phyloP scores from a whole-genome alignment of 1,140 invertebrate species.

The Caligus rogercresseyi region DNA sequence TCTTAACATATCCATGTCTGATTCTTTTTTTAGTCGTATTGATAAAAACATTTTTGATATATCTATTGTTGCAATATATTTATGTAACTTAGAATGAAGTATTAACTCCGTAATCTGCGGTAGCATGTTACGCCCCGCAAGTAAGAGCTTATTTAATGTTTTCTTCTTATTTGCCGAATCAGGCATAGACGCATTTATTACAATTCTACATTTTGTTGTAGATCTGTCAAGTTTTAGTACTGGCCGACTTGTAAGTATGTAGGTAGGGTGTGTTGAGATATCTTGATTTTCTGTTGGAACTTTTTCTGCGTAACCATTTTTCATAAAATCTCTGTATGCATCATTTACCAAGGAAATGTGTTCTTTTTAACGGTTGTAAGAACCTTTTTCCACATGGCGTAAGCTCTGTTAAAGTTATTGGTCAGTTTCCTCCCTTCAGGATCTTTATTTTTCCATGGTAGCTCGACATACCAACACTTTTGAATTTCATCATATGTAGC shows the following conservation, averaged over 20 bases:
- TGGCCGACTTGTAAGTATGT: not conserved
- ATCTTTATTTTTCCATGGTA: not conserved
- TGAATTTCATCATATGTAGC: too few relatives aligned
- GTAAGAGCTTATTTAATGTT: not conserved
- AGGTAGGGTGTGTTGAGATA: not conserved
- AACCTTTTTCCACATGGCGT: not conserved
- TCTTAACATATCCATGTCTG: too few relatives aligned
- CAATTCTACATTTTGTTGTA: constrained; percentile 3
- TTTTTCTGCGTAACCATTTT: not conserved
- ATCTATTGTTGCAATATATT: too few relatives aligned
- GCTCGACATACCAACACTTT: too few relatives aligned
- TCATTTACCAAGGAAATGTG: not conserved
- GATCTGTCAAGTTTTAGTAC: not conserved
- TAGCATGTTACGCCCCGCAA: not conserved
- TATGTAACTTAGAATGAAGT: too few relatives aligned
- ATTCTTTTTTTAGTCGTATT: too few relatives aligned
- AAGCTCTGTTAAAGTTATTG: not conserved
- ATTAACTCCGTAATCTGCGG: too few relatives aligned
- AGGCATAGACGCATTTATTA: not conserved
- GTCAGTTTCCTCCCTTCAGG: not conserved
- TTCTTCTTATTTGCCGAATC: not conserved
- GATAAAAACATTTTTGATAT: too few relatives aligned
- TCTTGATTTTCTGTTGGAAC: not conserved
- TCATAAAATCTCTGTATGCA: not conserved
- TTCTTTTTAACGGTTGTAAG: not conserved